phyloP scores from a whole-genome alignment of 1,140 invertebrate genomes.

The Antheraea pernyi region DNA sequence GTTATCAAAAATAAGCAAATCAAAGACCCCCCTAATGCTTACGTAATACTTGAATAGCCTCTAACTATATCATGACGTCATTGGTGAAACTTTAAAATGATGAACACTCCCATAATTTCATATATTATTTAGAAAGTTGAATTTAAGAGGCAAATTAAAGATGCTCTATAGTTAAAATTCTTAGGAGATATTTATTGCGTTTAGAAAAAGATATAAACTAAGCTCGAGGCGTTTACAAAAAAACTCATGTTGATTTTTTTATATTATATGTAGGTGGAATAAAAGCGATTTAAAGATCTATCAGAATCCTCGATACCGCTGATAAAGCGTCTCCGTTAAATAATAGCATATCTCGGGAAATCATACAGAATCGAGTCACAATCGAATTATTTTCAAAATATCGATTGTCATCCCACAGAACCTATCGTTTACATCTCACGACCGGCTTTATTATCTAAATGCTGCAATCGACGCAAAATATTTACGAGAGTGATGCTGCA shows the following conservation, averaged over 20 bases:
- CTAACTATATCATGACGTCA: no score
- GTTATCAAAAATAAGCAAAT: no score
- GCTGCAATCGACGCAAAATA: constrained; percentile 51
- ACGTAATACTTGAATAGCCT: no score
- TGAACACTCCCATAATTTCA: no score
- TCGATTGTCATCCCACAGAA: neutral
- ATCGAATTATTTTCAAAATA: constrained; percentile 11
- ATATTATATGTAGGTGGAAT: neutral
- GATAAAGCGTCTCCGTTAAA: neutral
- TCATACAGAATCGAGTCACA: constrained; percentile 1
- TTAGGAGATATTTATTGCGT: no score
- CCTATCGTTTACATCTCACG: constrained; percentile 12
- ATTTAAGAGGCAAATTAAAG: no score
- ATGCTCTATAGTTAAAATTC: no score
- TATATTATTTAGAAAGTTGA: no score
- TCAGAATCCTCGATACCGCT: neutral
- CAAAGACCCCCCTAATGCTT: no score
- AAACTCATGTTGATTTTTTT: neutral
- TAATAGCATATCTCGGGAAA: constrained; percentile 5
- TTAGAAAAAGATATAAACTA: no score
- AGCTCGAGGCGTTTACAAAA: no score
- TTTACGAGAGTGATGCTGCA: constrained; percentile 49
- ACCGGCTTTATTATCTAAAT: neutral
- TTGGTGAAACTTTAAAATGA: no score
- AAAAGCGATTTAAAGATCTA: neutral